These are phyloP conservation scores for Congeria kusceri DNA, from an alignment of 2,888 invertebrate species.

Conservation along the genomic window DNA sequence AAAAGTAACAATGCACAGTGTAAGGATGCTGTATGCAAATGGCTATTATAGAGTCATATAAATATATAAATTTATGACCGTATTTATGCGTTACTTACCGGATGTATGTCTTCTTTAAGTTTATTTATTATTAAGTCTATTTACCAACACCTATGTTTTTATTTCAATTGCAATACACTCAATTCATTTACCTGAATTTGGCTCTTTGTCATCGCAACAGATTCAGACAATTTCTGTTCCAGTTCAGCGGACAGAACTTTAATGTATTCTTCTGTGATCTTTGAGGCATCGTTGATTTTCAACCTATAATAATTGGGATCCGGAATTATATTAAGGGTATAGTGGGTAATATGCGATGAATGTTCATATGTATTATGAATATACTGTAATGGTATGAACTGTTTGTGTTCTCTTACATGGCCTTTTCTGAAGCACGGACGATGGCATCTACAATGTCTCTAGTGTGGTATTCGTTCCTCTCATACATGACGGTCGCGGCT, in stretches of 20 bases:
- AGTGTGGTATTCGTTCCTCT: slow-evolving; percentile 45
- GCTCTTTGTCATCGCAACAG: slow-evolving; percentile 4
- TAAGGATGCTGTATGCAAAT: background rate
- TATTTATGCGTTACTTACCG: no score
- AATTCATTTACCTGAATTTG: slow-evolving; percentile 11
- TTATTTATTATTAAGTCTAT: slow-evolving; percentile 53
- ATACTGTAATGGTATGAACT: no score
- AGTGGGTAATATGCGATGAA: no score
- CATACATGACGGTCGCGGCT: slow-evolving; percentile 38
- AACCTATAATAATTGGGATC: no score
- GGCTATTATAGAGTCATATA: slow-evolving; percentile 38
- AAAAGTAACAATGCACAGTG: no score
- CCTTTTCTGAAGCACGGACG: background rate
- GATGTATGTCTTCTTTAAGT: slow-evolving; percentile 10
- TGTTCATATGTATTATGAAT: no score
- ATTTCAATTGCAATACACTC: background rate
- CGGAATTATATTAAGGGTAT: no score
- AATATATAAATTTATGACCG: slow-evolving; percentile 30
- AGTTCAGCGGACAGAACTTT: background rate
- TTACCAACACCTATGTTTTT: no score
- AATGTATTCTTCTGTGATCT: slow-evolving; percentile 10
- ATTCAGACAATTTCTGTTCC: slow-evolving; percentile 1
- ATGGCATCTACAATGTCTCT: slow-evolving; percentile 41
- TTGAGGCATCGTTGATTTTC: no score
- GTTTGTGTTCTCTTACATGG: slow-evolving; percentile 12